Conservation (phyloP, 2,797 vertebrate species). For the Phrynocephalus guinanensis region DNA sequence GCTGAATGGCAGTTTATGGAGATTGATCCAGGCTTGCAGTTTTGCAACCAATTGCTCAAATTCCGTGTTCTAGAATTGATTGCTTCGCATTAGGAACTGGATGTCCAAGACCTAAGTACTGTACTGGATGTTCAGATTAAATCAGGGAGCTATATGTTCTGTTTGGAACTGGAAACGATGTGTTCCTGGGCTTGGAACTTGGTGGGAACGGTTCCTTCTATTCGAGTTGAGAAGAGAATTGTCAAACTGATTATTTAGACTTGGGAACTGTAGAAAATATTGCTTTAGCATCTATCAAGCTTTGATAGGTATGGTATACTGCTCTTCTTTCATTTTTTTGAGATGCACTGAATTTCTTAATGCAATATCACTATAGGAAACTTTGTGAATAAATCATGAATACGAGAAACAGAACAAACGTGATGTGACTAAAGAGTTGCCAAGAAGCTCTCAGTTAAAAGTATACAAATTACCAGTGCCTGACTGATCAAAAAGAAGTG, state of each 20-base stretch:
- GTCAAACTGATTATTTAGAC: neutral
- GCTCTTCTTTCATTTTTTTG: neutral
- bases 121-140: neutral
- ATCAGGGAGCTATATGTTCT: conserved; percentile 8
- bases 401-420: neutral
- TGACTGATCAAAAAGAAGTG: neutral
- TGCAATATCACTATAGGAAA: neutral
- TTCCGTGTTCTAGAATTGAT: neutral
- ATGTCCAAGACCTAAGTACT: conserved; percentile 1
- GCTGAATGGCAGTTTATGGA: neutral
- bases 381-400: neutral
- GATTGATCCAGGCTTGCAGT: neutral
- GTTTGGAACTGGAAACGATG: neutral
- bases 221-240: neutral
- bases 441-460: neutral
- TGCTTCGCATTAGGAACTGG: neutral
- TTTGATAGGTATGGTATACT: neutral
- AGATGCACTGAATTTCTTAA: neutral
- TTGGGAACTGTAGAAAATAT: neutral
- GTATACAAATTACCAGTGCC: neutral
- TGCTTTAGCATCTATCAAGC: neutral
- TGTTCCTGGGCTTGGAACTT: neutral
- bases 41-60: neutral
- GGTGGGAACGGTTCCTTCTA: neutral
- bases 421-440: neutral